Conservation (phyloP, 2,113 vertebrate species). For the Passer domesticus region DNA sequence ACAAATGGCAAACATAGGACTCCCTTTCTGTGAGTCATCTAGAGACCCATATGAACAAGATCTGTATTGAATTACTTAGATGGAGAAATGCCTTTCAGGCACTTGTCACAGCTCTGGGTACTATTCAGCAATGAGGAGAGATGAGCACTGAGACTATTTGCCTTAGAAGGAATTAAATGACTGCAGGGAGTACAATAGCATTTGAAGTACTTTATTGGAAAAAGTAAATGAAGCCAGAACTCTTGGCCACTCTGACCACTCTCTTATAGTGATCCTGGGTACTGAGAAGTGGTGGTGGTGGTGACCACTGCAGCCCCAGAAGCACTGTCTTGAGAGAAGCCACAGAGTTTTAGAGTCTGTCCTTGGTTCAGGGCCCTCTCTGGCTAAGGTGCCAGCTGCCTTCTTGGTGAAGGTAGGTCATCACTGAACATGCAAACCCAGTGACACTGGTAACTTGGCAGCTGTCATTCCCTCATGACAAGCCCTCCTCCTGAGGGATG, state of each 20-base stretch:
- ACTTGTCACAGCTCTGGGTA: background rate
- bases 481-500: background rate
- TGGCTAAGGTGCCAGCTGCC: background rate
- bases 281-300: background rate
- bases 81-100: background rate
- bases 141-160: background rate
- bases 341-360: background rate
- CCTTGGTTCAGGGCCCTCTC: background rate
- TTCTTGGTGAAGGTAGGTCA: fast-evolving
- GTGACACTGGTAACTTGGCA: background rate
- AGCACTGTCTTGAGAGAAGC: background rate
- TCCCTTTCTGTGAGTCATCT: background rate
- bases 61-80: constrained; percentile 31
- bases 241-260: background rate
- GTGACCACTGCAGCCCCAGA: background rate
- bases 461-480: background rate
- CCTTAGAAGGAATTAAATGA: constrained; percentile 19
- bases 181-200: background rate
- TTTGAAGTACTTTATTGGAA: background rate
- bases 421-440: fast-evolving
- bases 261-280: background rate
- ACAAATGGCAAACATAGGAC: constrained; percentile 20
- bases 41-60: background rate
- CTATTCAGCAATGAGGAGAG: background rate
- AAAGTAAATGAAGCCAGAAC: background rate